These are phyloP conservation scores for Hypselothyrea guttata DNA, from an alignment of 2,888 invertebrate genomes.

Conservation along the genomic window DNA sequence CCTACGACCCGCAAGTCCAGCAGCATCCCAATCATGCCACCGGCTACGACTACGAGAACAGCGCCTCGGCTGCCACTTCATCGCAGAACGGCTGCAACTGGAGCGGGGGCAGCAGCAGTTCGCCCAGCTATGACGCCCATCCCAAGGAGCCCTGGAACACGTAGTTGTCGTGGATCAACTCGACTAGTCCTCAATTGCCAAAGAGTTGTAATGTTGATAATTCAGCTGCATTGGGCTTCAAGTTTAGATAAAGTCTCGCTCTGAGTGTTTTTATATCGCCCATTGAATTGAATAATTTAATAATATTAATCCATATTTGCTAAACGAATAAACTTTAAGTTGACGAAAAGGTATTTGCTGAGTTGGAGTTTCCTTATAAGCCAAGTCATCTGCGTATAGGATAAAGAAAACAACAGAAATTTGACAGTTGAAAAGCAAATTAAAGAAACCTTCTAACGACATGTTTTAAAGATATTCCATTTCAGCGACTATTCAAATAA, in stretches of 20 bases:
- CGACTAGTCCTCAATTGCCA: slow-evolving; percentile 34
- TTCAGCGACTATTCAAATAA: too few species aligned
- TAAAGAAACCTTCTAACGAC: too few species aligned
- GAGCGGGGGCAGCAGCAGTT: slow-evolving; percentile 69
- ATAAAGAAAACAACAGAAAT: too few species aligned
- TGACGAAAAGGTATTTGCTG: background rate
- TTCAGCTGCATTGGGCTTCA: slow-evolving; percentile 10
- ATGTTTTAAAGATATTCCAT: too few species aligned
- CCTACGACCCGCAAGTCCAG: slow-evolving; percentile 34
- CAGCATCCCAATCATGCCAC: slow-evolving; percentile 28
- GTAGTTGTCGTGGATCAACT: slow-evolving; percentile 25
- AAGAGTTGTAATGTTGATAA: slow-evolving; percentile 24
- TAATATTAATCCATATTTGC: background rate
- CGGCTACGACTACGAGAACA: slow-evolving; percentile 45
- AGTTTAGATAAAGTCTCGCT: background rate
- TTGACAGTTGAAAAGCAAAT: too few species aligned
- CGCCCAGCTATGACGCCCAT: slow-evolving; percentile 54
- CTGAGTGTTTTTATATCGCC: background rate
- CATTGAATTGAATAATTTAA: too few species aligned
- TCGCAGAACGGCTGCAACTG: slow-evolving; percentile 64
- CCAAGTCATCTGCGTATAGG: too few species aligned
- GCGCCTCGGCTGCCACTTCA: slow-evolving; percentile 39
- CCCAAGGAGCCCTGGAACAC: slow-evolving; percentile 67
- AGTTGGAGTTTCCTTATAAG: too few species aligned
- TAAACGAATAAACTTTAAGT: background rate